Evolutionary conservation across 1,140 invertebrate genomes (phyloP), one percentile per base, ranked within the genome.

Genomic region (Papilio machaon): DNA sequence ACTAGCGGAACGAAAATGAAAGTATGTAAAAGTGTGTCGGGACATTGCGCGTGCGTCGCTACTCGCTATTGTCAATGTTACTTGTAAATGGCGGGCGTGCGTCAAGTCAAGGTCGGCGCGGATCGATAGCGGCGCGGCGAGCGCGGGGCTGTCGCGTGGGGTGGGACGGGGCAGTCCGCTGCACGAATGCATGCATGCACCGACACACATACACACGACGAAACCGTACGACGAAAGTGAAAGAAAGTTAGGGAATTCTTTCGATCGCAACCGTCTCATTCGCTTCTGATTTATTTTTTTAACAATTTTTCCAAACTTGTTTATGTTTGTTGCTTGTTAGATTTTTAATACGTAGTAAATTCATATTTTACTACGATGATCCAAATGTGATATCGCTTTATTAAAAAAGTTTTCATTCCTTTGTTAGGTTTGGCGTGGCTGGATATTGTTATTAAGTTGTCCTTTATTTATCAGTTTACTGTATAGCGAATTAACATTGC

Each of bases 231-330:
- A 93, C 83, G 91, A 94, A 94, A 92, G 91, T 92, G 87, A 88
- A 91, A 60, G 91, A 94, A 94, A 94, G 92, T 92, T 88, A 86
- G 86, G 87, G 88, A 87, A 93, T 94, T 93, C 91, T 87, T 90
- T 81, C 49, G 43, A 15, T 30, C 11, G 73, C 73, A 52, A 23
- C 11, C 47, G 46, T 52, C 73, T 75, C 73, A 15, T n/a, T n/a
- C 43, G 49, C 73, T 47, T 74, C 64, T 67, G 64, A 11, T 67
- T 67, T 67, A 67, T 15, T 1, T 67, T 67, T 64, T 10, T 64
- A 64, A 30, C 60, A 64, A 64, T 64, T 64, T 64, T 30, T 10
- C 54, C 17, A 58, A 58, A 8, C 54, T 58, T 58, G 52, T n/a
- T n/a, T 17, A 7, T 8, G 8, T 58, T 58, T 3, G n/a, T 58